Percentiles rank a stretch among this genome's conserved stretches.
Evolutionary conservation across 2,888 invertebrate species (phyloP).

Genomic region (Drosophila antonietae): DNA sequence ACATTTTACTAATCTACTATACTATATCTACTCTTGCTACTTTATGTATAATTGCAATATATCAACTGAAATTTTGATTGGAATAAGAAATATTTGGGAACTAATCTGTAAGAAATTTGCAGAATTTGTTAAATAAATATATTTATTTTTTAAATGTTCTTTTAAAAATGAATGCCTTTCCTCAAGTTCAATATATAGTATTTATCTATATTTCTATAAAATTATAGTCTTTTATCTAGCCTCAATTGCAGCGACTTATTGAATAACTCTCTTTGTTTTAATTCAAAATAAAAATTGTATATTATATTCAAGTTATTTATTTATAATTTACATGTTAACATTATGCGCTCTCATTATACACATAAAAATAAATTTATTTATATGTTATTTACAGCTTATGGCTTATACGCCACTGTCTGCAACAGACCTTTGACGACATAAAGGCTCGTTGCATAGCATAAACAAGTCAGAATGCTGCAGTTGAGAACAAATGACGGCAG

Average conservation of each 20-base stretch:
- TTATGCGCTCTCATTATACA: background rate
- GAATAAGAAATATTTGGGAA: no score
- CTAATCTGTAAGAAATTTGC: no score
- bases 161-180: background rate
- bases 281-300: background rate
- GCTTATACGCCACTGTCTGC: conserved; percentile 3
- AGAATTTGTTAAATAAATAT: no score
- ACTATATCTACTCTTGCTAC: no score
- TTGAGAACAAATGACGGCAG: background rate
- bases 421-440: conserved; percentile 5
- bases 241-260: background rate
- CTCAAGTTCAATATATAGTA: no score
- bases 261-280: background rate
- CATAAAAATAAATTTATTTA: background rate
- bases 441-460: background rate
- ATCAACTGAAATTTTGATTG: no score
- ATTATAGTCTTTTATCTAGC: background rate
- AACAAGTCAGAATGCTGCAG: background rate
- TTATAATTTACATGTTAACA: background rate
- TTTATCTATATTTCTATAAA: background rate
- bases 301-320: background rate
- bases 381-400: background rate
- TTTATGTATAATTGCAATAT: no score
- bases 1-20: no score
- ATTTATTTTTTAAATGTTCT: no score